Percentiles rank a stretch among this genome's conserved stretches.
Evolutionary conservation across 2,113 vertebrate genomes (phyloP).

Genomic region (Butorides virescens): DNA sequence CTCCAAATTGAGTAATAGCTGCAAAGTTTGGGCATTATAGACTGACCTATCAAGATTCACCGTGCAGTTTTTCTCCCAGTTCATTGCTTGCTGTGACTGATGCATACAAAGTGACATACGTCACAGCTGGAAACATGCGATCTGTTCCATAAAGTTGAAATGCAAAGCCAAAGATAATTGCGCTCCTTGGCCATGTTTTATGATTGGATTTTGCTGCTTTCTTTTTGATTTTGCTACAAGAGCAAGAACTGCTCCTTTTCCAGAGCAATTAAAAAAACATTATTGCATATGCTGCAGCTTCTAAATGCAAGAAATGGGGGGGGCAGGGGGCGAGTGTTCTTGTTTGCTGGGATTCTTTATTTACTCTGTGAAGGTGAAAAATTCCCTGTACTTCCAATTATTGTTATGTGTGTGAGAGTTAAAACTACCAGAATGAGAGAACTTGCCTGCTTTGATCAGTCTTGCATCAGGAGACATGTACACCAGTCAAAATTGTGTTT

Average conservation of each 20-base stretch:
- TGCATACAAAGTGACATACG: background rate
- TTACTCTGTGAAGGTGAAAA: background rate
- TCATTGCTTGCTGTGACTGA: background rate
- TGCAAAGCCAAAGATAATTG: background rate
- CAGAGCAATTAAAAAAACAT: background rate
- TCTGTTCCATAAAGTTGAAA: background rate
- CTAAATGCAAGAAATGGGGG: background rate
- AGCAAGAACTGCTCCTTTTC: background rate
- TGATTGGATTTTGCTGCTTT: background rate
- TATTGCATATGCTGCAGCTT: background rate
- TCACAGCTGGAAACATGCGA: background rate
- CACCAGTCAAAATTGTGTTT: background rate
- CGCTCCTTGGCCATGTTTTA: background rate
- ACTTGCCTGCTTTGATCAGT: background rate
- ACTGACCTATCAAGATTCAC: background rate
- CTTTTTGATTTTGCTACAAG: background rate
- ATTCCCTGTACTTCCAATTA: background rate
- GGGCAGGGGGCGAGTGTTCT: background rate
- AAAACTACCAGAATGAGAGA: background rate
- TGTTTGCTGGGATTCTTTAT: background rate
- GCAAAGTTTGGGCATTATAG: background rate
- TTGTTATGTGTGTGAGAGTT: background rate
- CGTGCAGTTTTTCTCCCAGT: background rate
- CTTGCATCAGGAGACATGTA: background rate
- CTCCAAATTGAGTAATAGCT: conserved; percentile 3